Conservation (phyloP, 2,113 vertebrate genomes). For the Hymenochirus boettgeri region DNA sequence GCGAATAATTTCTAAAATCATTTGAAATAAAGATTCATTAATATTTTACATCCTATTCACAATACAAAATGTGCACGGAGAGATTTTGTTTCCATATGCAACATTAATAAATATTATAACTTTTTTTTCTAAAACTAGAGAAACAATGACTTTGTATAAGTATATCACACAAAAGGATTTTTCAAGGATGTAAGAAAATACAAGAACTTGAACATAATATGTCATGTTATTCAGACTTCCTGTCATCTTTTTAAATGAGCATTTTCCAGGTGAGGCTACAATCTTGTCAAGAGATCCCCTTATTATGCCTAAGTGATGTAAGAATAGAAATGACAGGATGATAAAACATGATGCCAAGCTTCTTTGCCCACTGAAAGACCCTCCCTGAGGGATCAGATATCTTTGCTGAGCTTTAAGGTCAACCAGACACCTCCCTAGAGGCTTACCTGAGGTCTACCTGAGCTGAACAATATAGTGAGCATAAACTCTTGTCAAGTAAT, state of each 20-base stretch:
- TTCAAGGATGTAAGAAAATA: constrained; percentile 58
- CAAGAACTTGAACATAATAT: constrained; percentile 55
- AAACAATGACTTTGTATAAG: constrained; percentile 1
- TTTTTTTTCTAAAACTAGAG: not conserved
- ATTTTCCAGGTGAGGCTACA: constrained; percentile 59
- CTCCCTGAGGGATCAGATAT: constrained; percentile 82
- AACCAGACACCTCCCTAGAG: constrained; percentile 85
- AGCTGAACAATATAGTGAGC: constrained; percentile 65
- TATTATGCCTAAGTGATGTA: constrained; percentile 51
- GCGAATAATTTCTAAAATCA: not conserved
- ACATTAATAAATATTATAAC: not conserved
- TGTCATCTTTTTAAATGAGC: constrained; percentile 63
- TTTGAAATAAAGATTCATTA: not conserved
- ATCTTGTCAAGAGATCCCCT: constrained; percentile 58
- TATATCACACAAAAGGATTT: constrained; percentile 33
- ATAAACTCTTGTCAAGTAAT: constrained; percentile 68
- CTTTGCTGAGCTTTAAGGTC: constrained; percentile 79
- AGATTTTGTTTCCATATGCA: not conserved
- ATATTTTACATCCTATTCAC: not conserved
- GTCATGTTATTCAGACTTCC: constrained; percentile 62
- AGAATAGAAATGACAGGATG: constrained; percentile 64
- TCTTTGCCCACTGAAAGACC: constrained; percentile 75
- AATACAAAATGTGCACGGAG: not conserved
- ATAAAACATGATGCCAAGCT: constrained; percentile 69
- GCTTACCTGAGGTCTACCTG: constrained; percentile 59